phyloP scores from a whole-genome alignment of 1,140 invertebrate genomes.

The Neoseiulus cucumeris region DNA sequence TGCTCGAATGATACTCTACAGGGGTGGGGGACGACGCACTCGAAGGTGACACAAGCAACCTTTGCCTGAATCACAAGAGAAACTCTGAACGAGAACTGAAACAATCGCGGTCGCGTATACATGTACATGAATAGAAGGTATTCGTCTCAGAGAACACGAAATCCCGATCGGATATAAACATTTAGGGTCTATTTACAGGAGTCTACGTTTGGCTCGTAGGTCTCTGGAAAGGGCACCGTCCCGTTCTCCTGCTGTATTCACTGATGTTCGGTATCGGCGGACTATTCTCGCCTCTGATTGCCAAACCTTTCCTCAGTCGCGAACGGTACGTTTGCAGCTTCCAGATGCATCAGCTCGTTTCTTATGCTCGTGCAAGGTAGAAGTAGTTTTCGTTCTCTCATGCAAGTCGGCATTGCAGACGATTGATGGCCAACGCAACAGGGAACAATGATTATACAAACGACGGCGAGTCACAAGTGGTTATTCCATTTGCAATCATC shows the following conservation, averaged over 20 bases:
- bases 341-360: too few species aligned
- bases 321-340: not conserved
- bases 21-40: too few species aligned
- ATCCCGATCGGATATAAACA: not conserved
- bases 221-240: not conserved
- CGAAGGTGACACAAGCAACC: too few species aligned
- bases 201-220: slow-evolving; percentile 1
- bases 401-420: not conserved
- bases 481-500: not conserved
- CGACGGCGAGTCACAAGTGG: not conserved
- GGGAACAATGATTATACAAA: not conserved
- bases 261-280: not conserved
- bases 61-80: too few species aligned
- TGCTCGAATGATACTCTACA: too few species aligned
- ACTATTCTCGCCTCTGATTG: not conserved
- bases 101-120: too few species aligned
- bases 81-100: too few species aligned
- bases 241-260: not conserved
- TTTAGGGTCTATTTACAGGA: not conserved
- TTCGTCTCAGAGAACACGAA: too few species aligned
- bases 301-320: not conserved
- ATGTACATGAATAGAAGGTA: too few species aligned
- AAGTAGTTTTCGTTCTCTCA: not conserved
- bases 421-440: not conserved
- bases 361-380: too few species aligned